A percentile compares a stretch with the other conserved stretches of the same genome.
Conservation (phyloP, 2,888 invertebrate genomes). For the Nomada goodeniana region DNA sequence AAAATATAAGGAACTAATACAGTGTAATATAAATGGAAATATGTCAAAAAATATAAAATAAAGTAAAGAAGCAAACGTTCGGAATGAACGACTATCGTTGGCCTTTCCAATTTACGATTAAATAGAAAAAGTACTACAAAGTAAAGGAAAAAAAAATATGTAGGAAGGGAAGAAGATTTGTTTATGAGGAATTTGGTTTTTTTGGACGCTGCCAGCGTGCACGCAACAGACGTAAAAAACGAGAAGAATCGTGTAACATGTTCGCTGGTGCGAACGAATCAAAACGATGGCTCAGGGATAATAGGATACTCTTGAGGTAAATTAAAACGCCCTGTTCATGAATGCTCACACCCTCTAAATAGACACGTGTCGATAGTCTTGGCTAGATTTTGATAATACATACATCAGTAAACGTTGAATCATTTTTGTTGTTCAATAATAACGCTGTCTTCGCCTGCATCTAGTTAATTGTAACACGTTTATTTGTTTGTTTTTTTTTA, state of each 20-base stretch:
- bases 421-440: neutral
- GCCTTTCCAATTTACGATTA: too few relatives aligned
- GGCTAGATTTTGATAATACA: neutral
- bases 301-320: constrained; percentile 82
- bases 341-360: constrained; percentile 12
- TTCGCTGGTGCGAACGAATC: constrained; percentile 87
- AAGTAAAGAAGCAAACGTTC: too few relatives aligned
- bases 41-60: too few relatives aligned
- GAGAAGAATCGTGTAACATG: constrained; percentile 82
- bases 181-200: constrained; percentile 8
- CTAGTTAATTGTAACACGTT: neutral
- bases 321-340: constrained; percentile 37
- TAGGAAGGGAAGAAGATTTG: neutral
- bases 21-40: too few relatives aligned
- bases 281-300: constrained; percentile 86
- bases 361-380: neutral
- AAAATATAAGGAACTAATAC: too few relatives aligned
- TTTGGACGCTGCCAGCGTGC: constrained; percentile 25
- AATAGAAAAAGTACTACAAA: neutral
- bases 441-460: neutral
- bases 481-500: neutral
- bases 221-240: constrained; percentile 37
- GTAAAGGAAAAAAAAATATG: neutral
- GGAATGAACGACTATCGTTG: too few relatives aligned
- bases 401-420: too few relatives aligned